These are phyloP conservation scores for Apotomis turbidana DNA, from an alignment of 2,888 invertebrate species.

Conservation along the genomic window DNA sequence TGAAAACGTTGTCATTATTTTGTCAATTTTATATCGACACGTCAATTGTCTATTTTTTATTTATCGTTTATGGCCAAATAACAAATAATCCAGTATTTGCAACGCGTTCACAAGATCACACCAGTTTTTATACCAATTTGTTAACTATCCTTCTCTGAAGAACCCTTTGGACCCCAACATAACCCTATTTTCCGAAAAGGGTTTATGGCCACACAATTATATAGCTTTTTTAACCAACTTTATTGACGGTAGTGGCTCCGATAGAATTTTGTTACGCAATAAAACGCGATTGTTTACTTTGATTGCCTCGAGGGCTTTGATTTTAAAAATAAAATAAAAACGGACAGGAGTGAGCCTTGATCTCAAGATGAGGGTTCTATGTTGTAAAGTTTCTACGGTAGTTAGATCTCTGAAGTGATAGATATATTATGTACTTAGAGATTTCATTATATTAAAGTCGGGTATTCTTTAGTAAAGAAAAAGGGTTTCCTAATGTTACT, in stretches of 20 bases:
- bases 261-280: conserved; percentile 23
- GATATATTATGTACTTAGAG: too few relatives aligned
- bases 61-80: too few relatives aligned
- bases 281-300: conserved; percentile 27
- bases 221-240: conserved; percentile 3
- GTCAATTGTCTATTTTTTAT: too few relatives aligned
- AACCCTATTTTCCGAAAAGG: conserved; percentile 1
- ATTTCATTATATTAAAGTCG: too few relatives aligned
- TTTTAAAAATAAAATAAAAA: neutral
- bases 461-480: too few relatives aligned
- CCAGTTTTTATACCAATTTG: neutral
- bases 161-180: neutral
- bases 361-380: neutral
- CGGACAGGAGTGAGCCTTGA: neutral
- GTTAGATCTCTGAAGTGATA: too few relatives aligned
- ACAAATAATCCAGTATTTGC: neutral
- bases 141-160: neutral
- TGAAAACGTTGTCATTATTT: too few relatives aligned
- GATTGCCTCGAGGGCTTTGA: conserved; percentile 24
- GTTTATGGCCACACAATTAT: conserved; percentile 29
- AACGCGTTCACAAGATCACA: neutral
- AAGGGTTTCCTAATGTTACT: too few relatives aligned
- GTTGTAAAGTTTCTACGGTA: too few relatives aligned
- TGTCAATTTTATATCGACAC: too few relatives aligned
- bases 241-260: conserved; percentile 18